Conservation (phyloP, 64 coral and sea anemone genomes). For the Montipora efflorescens region DNA sequence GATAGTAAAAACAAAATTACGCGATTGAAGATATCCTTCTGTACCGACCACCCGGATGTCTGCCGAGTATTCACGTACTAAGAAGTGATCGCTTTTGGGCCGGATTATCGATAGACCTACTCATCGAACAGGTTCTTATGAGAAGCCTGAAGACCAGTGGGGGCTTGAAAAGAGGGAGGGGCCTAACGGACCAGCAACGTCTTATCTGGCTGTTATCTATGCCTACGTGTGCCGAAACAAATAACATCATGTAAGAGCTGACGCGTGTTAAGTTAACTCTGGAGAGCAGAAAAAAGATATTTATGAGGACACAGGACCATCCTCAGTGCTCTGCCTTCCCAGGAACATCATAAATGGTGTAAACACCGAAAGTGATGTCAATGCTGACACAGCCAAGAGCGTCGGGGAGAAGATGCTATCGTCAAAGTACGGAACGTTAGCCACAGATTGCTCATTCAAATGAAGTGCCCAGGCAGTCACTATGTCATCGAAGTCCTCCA, state of each 20-base stretch:
- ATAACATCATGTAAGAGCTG: conserved; percentile 20
- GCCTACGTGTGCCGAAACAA: conserved; percentile 65
- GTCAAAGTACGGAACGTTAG: not conserved
- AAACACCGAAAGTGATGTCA: conserved; percentile 46
- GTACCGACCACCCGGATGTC: too few relatives aligned
- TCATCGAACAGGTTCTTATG: conserved; percentile 66
- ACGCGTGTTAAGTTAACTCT: conserved; percentile 23
- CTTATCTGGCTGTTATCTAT: conserved; percentile 63
- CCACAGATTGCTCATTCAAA: conserved; percentile 48
- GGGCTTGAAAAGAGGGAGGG: conserved; percentile 51
- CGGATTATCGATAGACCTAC: conserved; percentile 55
- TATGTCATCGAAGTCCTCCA: conserved; percentile 13
- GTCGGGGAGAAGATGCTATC: conserved; percentile 47
- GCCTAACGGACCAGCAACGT: conserved; percentile 42
- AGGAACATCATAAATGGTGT: conserved; percentile 69
- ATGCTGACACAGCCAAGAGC: conserved; percentile 46
- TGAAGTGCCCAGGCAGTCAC: conserved; percentile 47
- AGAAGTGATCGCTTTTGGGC: conserved; percentile 13
- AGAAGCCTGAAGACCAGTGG: conserved; percentile 61
- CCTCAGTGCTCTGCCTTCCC: too few relatives aligned
- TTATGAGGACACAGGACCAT: not conserved
- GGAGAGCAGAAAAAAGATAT: conserved; percentile 60
- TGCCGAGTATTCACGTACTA: not conserved
- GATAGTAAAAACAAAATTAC: too few relatives aligned
- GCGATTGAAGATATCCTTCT: too few relatives aligned